phyloP scores from a whole-genome alignment of 2,797 vertebrate genomes.

The Melopsittacus undulatus region DNA sequence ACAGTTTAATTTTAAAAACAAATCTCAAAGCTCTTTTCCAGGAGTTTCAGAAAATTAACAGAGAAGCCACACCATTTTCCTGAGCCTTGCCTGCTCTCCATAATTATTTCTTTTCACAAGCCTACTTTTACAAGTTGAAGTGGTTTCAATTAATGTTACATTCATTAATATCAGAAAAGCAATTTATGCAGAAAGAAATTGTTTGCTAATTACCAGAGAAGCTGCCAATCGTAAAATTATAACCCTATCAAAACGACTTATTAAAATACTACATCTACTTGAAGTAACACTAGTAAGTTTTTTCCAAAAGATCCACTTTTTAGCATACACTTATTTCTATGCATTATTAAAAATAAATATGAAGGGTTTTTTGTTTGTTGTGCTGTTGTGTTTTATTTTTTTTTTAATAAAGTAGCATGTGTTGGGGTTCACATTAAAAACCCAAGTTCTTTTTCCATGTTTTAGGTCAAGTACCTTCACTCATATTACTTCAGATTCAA shows the following conservation, averaged over 20 bases:
- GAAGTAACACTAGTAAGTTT: not conserved
- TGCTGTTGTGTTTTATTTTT: not conserved
- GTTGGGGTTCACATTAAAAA: not conserved
- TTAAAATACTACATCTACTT: constrained; percentile 1
- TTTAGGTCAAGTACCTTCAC: not conserved
- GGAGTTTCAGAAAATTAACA: constrained; percentile 25
- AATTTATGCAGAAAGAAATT: not conserved
- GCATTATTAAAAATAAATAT: not conserved
- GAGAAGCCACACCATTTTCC: not conserved
- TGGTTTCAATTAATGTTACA: not conserved
- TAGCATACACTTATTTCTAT: not conserved
- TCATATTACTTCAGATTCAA: not conserved
- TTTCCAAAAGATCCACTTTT: not conserved
- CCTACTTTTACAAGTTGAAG: not conserved
- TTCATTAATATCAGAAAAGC: constrained; percentile 22
- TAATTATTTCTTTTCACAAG: constrained; percentile 36
- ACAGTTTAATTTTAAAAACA: not conserved
- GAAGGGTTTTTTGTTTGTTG: not conserved
- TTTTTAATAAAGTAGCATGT: not conserved
- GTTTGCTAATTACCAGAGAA: not conserved
- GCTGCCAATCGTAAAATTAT: not conserved
- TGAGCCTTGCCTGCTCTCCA: not conserved
- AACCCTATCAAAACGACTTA: not conserved
- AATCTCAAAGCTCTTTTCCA: not conserved
- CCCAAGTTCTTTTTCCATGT: not conserved